phyloP scores from a whole-genome alignment of 2,113 vertebrate species.

The Trachemys scripta region DNA sequence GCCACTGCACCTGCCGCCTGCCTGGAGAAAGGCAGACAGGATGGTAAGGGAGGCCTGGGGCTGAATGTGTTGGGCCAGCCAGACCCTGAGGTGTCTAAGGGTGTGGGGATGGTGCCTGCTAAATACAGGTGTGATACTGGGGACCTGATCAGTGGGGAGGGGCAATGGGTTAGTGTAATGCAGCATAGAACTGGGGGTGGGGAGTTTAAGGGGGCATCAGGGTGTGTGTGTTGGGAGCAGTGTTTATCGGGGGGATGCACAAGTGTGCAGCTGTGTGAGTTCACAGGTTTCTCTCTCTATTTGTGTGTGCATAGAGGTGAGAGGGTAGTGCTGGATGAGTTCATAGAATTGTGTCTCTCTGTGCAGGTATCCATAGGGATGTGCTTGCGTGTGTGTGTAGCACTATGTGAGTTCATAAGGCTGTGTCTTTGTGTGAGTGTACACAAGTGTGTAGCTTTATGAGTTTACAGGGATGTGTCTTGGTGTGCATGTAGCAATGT shows the following conservation, averaged over 20 bases:
- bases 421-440: neutral
- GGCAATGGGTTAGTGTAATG: neutral
- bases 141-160: neutral
- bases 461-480: neutral
- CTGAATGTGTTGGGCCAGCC: neutral
- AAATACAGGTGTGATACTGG: neutral
- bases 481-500: neutral
- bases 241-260: neutral
- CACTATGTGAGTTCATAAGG: neutral
- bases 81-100: neutral
- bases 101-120: neutral
- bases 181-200: neutral
- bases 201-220: neutral
- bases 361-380: neutral
- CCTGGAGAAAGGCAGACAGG: too few relatives aligned
- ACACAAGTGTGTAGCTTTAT: neutral
- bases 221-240: neutral
- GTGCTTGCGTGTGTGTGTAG: neutral
- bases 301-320: neutral
- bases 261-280: neutral
- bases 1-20: too few relatives aligned
- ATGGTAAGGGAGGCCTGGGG: neutral
- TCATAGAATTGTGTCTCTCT: neutral
- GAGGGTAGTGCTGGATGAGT: neutral
- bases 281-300: neutral